Evolutionary conservation across 2,888 invertebrate genomes (phyloP).

Genomic region (Pyrrhosoma nymphula): DNA sequence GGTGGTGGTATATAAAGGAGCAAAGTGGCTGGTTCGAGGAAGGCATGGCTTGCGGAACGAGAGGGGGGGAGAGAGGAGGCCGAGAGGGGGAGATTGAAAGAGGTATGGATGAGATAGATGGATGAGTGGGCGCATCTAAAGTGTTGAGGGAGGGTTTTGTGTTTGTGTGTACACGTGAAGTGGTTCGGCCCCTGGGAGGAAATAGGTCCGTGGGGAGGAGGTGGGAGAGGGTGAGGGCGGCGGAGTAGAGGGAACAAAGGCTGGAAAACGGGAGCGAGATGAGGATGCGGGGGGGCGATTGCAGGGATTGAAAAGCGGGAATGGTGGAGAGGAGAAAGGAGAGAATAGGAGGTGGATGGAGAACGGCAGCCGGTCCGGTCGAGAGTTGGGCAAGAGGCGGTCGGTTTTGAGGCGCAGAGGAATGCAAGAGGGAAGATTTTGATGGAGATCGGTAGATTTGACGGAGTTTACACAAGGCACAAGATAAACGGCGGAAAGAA

Average conservation of each 20-base stretch:
- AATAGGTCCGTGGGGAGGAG: background rate
- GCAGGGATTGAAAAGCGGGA: no score
- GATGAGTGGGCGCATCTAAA: background rate
- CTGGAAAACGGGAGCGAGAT: no score
- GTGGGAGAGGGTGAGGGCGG: background rate
- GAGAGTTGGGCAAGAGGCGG: background rate
- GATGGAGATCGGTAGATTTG: no score
- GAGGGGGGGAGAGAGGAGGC: no score
- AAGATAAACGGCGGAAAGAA: no score
- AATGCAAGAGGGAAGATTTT: background rate
- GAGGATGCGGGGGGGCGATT: no score
- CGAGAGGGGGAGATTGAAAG: background rate
- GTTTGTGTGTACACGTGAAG: background rate
- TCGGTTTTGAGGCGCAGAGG: background rate
- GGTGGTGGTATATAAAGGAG: background rate
- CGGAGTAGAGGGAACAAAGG: background rate
- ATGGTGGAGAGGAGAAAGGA: no score
- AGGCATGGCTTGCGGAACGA: background rate
- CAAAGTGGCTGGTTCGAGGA: background rate
- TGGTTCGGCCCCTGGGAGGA: background rate
- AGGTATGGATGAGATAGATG: background rate
- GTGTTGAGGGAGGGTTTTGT: background rate
- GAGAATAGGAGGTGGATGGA: no score
- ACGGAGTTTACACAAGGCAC: no score
- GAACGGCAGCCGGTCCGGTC: no score